These are phyloP conservation scores for Taxidea taxus DNA, from an alignment of 2,113 vertebrate genomes.

Conservation along the genomic window DNA sequence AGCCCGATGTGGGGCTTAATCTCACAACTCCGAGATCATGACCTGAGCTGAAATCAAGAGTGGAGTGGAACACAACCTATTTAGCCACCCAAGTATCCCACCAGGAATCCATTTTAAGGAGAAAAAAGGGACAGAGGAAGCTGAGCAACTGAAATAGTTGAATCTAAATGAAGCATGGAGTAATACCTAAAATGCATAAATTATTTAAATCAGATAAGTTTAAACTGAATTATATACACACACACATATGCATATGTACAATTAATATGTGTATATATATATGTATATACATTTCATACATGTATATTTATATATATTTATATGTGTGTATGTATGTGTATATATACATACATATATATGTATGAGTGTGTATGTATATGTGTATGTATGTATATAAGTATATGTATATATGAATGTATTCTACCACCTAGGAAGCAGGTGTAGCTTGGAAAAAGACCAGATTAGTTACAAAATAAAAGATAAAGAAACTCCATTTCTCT, in stretches of 20 bases:
- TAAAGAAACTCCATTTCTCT: neutral
- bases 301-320: neutral
- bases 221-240: neutral
- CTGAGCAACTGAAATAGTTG: neutral
- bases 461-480: conserved; percentile 35
- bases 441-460: neutral
- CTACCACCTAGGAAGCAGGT: neutral
- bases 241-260: neutral
- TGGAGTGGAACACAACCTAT: neutral
- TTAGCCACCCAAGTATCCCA: neutral
- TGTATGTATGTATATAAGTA: neutral
- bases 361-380: neutral
- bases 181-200: neutral
- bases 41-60: neutral
- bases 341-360: neutral
- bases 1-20: neutral
- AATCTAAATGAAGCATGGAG: neutral
- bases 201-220: conserved; percentile 1
- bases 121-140: neutral
- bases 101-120: neutral
- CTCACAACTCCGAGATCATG: neutral
- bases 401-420: neutral
- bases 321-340: neutral
- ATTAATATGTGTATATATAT: neutral
- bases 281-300: neutral